Percentiles rank a stretch among this genome's conserved stretches.
Conservation (phyloP, 2,113 vertebrate genomes). For the Petrocephalus zakoni region DNA sequence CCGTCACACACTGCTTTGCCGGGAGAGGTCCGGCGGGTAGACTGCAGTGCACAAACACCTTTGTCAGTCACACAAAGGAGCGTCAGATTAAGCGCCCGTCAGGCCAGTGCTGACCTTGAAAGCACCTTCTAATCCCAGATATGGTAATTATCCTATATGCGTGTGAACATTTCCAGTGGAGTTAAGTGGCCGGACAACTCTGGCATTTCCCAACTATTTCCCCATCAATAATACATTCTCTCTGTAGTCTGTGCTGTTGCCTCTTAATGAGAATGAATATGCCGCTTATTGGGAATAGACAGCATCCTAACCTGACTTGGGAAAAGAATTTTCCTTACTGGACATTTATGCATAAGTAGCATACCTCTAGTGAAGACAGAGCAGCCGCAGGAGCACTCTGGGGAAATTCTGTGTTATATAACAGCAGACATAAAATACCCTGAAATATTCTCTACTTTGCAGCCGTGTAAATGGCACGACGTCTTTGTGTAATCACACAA, state of each 20-base stretch:
- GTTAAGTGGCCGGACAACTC: neutral
- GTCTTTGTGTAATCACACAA: neutral
- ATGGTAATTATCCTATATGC: neutral
- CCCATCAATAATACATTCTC: too few species aligned
- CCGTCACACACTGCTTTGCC: neutral
- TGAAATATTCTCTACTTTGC: neutral
- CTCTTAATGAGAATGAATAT: neutral
- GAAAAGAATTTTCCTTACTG: neutral
- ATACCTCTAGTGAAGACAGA: neutral
- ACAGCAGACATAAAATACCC: neutral
- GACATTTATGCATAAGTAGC: neutral
- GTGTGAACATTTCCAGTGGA: neutral
- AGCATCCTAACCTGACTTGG: neutral
- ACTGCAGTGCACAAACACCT: neutral
- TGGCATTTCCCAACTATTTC: neutral
- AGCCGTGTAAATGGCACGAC: neutral
- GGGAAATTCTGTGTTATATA: neutral
- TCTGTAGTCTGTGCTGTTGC: neutral
- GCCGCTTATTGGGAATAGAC: neutral
- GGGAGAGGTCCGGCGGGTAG: neutral
- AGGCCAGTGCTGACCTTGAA: neutral
- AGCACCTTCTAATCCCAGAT: neutral
- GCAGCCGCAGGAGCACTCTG: neutral
- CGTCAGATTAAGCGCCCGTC: neutral
- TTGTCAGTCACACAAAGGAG: neutral